Base-by-base conservation (phyloP, 2,797 vertebrate genomes). In the Cirrhinus molitorella region DNA sequence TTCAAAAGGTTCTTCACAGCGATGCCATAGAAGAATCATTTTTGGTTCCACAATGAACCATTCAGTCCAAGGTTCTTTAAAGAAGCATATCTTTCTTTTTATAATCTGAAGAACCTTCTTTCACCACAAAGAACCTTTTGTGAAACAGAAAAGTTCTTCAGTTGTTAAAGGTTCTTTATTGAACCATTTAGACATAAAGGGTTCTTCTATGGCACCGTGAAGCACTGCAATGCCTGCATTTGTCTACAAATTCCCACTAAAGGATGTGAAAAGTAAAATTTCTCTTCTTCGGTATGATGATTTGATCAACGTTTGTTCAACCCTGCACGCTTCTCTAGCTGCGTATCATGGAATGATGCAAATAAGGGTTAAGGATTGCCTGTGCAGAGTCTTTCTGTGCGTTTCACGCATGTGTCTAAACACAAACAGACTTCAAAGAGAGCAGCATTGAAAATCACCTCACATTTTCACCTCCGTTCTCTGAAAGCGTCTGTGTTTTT, bases 361-460 rank as follows among this genome's bases (percentile, higher is more conserved):
- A 77, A 9, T 86, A 83, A 86, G 73, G 66, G 37, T 88, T 89
- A 88, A 91, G 89, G 89, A 87, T 70, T 45, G 72, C 53, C 90
- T 88, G 80, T 91, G 47, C 59, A 47, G 28, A 21, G 25, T 28
- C 5, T 37, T 21, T 37, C 21, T 49, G 93, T 91, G 90, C 90
- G 91, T 92, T 90, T 92, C 89, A 94, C 91, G 92, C 74, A 94
- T 90, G 86, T 88, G 90, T 93, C 92, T 92, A 89, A 94, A 95
- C 92, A 92, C 92, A 94, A 92, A 95, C 93, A 91, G 89, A 93
- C 95, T 96, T 96, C 94, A 94, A 92, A 94, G 91, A 85, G 86
- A 89, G 74, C 83, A 74, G 79, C 66, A 34, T 83, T 85, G 66
- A 84, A 89, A 89, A 90, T 84, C 91, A 94, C 86, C 83, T 93